Evolutionary conservation across 2,113 vertebrate species (phyloP), one percentile per base, ranked within the genome.

Genomic region (Coracopsis vasa): DNA sequence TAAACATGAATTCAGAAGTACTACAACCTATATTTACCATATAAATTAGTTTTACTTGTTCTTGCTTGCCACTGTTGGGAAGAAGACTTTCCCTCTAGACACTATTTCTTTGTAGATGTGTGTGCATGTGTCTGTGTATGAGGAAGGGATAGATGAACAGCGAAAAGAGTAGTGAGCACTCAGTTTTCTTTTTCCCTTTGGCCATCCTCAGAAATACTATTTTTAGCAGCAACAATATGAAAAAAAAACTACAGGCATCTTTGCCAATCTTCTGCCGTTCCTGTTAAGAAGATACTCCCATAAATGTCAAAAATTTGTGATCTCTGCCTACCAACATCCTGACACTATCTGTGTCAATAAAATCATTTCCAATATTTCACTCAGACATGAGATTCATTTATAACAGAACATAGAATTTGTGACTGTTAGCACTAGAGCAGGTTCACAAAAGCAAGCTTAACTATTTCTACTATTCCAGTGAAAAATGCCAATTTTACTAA

Each of bases 371-470:
- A 0, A 41, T 54, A 45, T 88, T 78, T 58, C 37, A 80, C 31
- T 80, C 1, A 2, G 83, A 82, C 51, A 25, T 11, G 51, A 47
- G 8, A 64, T 25, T 58, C 81, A 69, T 62, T 75, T 21, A 58
- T 35, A 91, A 20, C 5, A 78, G 80, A 85, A 29, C 24, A 54
- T 1, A 83, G 51, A 74, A 77, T 19, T 18, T 65, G 3, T 75
- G 69, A 41, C 48, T 82, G 8, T n/a, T 33, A 90, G 18, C 74
- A 48, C 10, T 60, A 54, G 9, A 66, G 27, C 7, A 80, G 28
- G 31, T 78, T 93, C 47, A 83, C 54, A 94, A 95, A 92, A 88
- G 28, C 60, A 69, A 88, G 79, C 44, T 29, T 65, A 86, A 89
- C 17, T 58, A 78, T 80, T 58, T 92, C 65, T 78, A 25, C 73